These are phyloP conservation scores for Procavia capensis DNA, from an alignment of 2,113 vertebrate genomes.

Conservation along the genomic window DNA sequence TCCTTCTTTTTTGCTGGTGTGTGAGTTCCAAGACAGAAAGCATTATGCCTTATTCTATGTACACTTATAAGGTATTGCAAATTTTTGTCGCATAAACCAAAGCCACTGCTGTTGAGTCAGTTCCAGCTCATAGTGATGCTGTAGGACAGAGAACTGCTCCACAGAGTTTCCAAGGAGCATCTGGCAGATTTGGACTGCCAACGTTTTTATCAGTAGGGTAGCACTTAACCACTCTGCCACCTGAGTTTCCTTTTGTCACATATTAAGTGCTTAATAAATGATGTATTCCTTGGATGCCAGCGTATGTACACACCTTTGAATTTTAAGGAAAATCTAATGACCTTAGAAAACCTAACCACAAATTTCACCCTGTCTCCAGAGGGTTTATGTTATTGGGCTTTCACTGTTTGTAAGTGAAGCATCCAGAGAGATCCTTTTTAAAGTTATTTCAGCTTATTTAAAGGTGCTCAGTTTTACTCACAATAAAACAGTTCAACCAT, in stretches of 20 bases:
- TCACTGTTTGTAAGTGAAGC: not conserved
- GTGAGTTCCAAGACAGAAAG: not conserved
- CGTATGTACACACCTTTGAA: not conserved
- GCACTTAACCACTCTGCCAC: no score
- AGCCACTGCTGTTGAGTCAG: no score
- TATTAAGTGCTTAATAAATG: not conserved
- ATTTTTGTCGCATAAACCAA: no score
- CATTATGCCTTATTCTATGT: not conserved
- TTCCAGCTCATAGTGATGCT: no score
- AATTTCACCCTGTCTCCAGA: not conserved
- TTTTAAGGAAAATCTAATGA: not conserved
- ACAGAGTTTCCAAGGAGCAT: no score
- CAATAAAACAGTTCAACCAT: not conserved
- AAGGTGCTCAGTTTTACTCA: not conserved
- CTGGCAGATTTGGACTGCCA: no score
- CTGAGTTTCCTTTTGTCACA: no score
- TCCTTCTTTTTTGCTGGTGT: not conserved
- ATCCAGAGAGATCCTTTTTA: not conserved
- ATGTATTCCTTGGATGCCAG: not conserved
- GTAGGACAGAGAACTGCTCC: no score
- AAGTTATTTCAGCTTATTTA: not conserved
- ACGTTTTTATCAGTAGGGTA: no score
- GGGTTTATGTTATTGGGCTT: not conserved
- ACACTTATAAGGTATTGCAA: no score
- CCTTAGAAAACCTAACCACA: not conserved